Conservation (phyloP, 1,140 invertebrate genomes). For the Aricia agestis region DNA sequence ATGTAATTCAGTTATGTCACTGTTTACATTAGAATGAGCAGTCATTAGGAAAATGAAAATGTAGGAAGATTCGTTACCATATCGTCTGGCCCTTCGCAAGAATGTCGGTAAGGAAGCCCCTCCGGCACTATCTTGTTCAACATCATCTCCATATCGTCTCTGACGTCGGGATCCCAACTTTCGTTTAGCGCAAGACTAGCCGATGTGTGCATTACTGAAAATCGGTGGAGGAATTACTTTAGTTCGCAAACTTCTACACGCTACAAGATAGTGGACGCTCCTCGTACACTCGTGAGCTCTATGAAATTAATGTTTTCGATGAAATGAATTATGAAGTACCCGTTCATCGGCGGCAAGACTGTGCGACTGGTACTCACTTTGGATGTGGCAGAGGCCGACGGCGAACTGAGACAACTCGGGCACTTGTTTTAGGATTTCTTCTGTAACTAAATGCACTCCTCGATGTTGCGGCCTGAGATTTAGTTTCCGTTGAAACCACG, state of each 20-base stretch:
- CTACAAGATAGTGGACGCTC: background rate
- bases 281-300: background rate
- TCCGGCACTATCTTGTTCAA: constrained; percentile 98
- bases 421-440: constrained; percentile 95
- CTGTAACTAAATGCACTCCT: constrained; percentile 95
- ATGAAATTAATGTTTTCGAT: constrained; percentile 3
- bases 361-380: constrained; percentile 85
- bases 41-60: background rate
- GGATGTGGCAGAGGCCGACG: constrained; percentile 95
- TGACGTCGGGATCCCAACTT: constrained; percentile 98
- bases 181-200: constrained; percentile 97
- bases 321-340: constrained; percentile 35
- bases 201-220: constrained; percentile 97
- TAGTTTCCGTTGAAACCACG: constrained; percentile 98
- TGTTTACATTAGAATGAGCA: constrained; percentile 16
- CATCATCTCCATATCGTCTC: constrained; percentile 99
- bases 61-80: constrained; percentile 84
- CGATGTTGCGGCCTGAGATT: constrained; percentile 95
- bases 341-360: constrained; percentile 55
- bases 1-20: constrained; percentile 12
- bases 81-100: constrained; percentile 98
- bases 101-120: constrained; percentile 95
- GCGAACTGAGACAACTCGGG: constrained; percentile 95
- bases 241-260: background rate
- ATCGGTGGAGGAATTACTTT: background rate